Conservation (phyloP, 2,113 vertebrate species). For the Tetrao urogallus region DNA sequence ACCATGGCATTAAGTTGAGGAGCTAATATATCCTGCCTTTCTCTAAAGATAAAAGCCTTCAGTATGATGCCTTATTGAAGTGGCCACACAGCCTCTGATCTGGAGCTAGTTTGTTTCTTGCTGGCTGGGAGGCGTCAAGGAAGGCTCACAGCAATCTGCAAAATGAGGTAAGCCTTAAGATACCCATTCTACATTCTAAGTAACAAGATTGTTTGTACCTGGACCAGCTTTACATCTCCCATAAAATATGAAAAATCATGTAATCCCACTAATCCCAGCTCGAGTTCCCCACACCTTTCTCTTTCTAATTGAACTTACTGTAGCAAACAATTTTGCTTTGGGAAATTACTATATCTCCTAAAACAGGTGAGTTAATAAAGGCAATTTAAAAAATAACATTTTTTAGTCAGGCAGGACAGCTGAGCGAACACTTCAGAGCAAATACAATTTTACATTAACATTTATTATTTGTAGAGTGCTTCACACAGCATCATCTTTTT, state of each 20-base stretch:
- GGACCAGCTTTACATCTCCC: background rate
- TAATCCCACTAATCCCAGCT: background rate
- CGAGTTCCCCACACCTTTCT: background rate
- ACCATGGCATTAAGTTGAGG: background rate
- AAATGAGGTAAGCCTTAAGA: background rate
- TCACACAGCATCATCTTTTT: background rate
- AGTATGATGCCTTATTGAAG: background rate
- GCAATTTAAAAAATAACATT: background rate
- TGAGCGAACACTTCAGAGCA: background rate
- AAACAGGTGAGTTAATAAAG: background rate
- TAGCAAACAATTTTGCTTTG: background rate
- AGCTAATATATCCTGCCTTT: background rate
- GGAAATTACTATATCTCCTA: background rate
- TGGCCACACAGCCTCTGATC: background rate
- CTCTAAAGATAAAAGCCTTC: background rate
- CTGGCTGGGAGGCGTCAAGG: background rate
- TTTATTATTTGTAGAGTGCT: background rate
- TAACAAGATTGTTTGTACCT: background rate
- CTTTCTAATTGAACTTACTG: background rate
- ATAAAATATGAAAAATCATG: background rate
- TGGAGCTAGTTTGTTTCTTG: background rate
- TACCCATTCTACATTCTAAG: background rate
- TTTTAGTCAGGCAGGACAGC: background rate
- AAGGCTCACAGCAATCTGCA: background rate
- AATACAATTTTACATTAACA: background rate